These are phyloP conservation scores for Panthera leo DNA, from an alignment of 2,113 vertebrate genomes.

Conservation along the genomic window DNA sequence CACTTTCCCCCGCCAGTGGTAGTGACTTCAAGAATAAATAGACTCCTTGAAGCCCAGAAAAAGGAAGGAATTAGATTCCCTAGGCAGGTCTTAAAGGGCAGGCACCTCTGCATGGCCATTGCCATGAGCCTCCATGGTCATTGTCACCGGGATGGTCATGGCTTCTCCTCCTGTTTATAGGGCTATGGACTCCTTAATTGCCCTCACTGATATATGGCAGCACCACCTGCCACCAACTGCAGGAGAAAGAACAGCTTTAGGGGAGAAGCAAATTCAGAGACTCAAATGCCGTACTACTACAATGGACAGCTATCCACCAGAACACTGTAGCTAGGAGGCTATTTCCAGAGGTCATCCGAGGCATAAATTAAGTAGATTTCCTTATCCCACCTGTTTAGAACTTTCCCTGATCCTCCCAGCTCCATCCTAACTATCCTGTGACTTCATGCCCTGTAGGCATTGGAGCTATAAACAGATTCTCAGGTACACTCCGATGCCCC, in stretches of 20 bases:
- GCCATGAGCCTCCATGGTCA: neutral
- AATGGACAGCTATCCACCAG: neutral
- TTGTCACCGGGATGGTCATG: neutral
- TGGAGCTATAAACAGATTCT: neutral
- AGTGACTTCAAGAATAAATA: neutral
- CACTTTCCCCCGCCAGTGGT: neutral
- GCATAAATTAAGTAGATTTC: neutral
- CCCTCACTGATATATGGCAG: neutral
- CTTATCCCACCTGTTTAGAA: neutral
- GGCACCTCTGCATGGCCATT: neutral
- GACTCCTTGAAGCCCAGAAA: neutral
- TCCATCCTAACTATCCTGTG: neutral
- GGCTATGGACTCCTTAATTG: neutral
- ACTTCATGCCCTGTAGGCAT: neutral
- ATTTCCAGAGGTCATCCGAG: neutral
- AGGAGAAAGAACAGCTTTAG: neutral
- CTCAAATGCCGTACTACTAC: neutral
- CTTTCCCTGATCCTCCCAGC: neutral
- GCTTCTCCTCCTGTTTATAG: neutral
- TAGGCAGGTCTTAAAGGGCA: neutral
- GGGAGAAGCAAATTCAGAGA: neutral
- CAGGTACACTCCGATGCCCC: neutral
- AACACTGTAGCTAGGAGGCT: neutral
- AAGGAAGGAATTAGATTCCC: neutral
- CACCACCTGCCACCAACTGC: neutral